A percentile compares a stretch with the other conserved stretches of the same genome.
phyloP scores from a whole-genome alignment of 1,140 invertebrate genomes.

The Drosophila sp. region DNA sequence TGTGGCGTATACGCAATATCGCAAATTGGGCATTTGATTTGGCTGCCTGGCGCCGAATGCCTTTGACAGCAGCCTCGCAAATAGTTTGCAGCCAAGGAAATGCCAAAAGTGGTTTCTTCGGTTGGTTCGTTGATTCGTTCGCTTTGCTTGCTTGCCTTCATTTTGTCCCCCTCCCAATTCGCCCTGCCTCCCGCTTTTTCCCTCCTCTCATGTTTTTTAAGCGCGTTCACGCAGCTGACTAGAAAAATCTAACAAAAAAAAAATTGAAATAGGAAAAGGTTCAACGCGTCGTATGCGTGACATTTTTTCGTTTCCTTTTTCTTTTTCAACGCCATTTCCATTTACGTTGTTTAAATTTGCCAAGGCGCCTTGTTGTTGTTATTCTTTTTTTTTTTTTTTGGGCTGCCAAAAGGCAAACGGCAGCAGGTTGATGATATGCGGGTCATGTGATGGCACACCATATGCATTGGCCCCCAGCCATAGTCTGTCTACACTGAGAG shows the following conservation, averaged over 20 bases:
- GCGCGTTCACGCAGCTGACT: conserved; percentile 20
- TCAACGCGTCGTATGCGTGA: conserved; percentile 64
- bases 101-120: conserved; percentile 21
- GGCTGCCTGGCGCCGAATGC: conserved; percentile 62
- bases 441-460: conserved; percentile 71
- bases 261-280: conserved; percentile 60
- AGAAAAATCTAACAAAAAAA: conserved; percentile 1
- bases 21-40: conserved; percentile 82
- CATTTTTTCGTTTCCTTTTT: conserved; percentile 38
- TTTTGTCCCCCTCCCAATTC: too few relatives aligned
- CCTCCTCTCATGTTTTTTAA: conserved; percentile 9
- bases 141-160: conserved; percentile 13
- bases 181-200: too few relatives aligned
- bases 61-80: conserved; percentile 62
- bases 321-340: conserved; percentile 67
- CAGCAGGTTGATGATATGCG: conserved; percentile 72
- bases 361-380: conserved; percentile 41
- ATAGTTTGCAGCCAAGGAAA: conserved; percentile 47
- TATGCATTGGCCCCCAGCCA: conserved; percentile 53
- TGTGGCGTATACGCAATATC: conserved; percentile 70
- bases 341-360: conserved; percentile 79
- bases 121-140: conserved; percentile 27
- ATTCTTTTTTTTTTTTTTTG: conserved; percentile 8
- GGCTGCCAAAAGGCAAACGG: conserved; percentile 78
- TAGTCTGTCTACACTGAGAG: conserved; percentile 49